Percentiles rank a stretch among this genome's conserved stretches.
phyloP scores from a whole-genome alignment of 2,797 vertebrate genomes.

The Hafferia zeledoni region DNA sequence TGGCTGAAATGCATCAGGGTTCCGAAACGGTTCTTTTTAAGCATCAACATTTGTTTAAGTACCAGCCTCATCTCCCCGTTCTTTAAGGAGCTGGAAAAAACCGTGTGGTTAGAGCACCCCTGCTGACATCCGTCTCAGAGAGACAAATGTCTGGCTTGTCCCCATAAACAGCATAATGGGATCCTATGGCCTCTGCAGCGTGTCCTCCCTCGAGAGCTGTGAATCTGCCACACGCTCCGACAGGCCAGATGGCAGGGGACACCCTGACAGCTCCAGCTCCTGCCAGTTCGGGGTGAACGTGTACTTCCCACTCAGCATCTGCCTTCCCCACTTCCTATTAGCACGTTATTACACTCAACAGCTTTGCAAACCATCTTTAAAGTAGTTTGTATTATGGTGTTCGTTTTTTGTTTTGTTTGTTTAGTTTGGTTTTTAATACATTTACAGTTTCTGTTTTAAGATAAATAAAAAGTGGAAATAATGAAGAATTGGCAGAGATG shows the following conservation, averaged over 20 bases:
- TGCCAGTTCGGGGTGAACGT: neutral
- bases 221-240: neutral
- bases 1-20: neutral
- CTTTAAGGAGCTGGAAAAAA: neutral
- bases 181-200: neutral
- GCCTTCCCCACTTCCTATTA: neutral
- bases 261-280: conserved; percentile 6
- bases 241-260: conserved; percentile 30
- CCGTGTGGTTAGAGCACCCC: neutral
- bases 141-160: neutral
- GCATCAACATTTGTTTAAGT: neutral
- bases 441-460: neutral
- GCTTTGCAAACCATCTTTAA: neutral
- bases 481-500: neutral
- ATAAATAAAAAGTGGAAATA: neutral
- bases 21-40: neutral
- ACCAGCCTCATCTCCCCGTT: no score
- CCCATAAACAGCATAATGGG: neutral
- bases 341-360: neutral
- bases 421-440: neutral
- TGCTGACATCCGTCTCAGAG: neutral
- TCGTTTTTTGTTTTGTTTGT: no score
- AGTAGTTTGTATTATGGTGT: neutral
- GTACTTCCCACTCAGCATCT: neutral
- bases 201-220: neutral